Conservation (phyloP, 2,888 invertebrate genomes). For the Itoplectis maculator region DNA sequence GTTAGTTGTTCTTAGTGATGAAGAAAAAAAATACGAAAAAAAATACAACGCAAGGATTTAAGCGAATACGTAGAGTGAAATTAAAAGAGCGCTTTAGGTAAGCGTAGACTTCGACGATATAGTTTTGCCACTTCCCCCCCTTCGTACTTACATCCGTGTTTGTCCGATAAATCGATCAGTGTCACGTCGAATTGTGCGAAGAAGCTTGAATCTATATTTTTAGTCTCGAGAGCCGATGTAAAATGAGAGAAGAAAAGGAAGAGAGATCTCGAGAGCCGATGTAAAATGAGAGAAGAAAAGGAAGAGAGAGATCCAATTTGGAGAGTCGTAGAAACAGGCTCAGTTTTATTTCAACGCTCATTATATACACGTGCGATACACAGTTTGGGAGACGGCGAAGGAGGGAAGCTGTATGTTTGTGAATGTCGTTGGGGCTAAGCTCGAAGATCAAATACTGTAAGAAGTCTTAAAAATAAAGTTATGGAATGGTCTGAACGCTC, state of each 20-base stretch:
- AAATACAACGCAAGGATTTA: neutral
- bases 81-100: slow-evolving; percentile 36
- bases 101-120: slow-evolving; percentile 47
- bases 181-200: slow-evolving; percentile 30
- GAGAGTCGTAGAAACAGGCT: slow-evolving; percentile 60
- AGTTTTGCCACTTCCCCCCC: slow-evolving; percentile 41
- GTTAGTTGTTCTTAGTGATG: slow-evolving; percentile 17
- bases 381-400: slow-evolving; percentile 72
- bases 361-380: slow-evolving; percentile 72
- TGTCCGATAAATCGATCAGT: slow-evolving; percentile 55
- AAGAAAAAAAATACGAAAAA: neutral
- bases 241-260: neutral
- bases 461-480: slow-evolving; percentile 80
- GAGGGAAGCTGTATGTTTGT: slow-evolving; percentile 76
- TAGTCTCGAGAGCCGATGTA: slow-evolving; percentile 29
- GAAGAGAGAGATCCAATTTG: slow-evolving; percentile 5
- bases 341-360: slow-evolving; percentile 75
- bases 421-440: slow-evolving; percentile 76
- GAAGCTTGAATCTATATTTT: slow-evolving; percentile 29
- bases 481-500: slow-evolving; percentile 73
- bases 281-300: neutral
- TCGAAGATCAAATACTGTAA: slow-evolving; percentile 76
- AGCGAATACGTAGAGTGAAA: slow-evolving; percentile 47
- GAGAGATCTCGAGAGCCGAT: no score
- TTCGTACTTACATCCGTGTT: slow-evolving; percentile 25